These are phyloP conservation scores for Meiosimyza platycephala DNA, from an alignment of 2,888 invertebrate species.

Conservation along the genomic window DNA sequence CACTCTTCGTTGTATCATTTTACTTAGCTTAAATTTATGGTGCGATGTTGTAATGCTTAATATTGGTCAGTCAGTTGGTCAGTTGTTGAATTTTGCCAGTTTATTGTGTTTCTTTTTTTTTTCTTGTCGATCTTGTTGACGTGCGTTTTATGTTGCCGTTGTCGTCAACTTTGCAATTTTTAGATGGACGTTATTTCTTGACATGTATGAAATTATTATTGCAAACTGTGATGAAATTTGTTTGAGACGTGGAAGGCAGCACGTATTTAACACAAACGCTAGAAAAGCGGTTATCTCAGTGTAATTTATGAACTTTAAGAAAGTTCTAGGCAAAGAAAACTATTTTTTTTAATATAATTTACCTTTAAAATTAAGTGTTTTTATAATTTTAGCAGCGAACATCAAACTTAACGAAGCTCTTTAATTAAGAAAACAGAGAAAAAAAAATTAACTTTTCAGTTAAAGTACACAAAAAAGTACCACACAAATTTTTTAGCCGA, in stretches of 20 bases:
- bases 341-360: no score
- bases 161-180: constrained; percentile 2
- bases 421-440: neutral
- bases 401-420: constrained; percentile 6
- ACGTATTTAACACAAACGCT: no score
- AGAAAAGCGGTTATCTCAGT: no score
- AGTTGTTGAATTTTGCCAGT: constrained; percentile 11
- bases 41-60: constrained; percentile 24
- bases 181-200: constrained; percentile 15
- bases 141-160: constrained; percentile 3
- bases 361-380: no score
- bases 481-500: neutral
- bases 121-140: neutral
- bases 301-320: no score
- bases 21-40: neutral
- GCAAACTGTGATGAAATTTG: no score
- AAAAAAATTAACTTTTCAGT: no score
- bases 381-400: no score
- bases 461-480: no score
- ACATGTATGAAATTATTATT: no score
- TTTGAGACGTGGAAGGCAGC: no score
- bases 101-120: neutral
- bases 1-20: neutral
- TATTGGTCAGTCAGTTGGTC: constrained; percentile 36
- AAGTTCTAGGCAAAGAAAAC: no score